Base-by-base conservation (phyloP, 2,797 vertebrate genomes). In the Coendou prehensilis region DNA sequence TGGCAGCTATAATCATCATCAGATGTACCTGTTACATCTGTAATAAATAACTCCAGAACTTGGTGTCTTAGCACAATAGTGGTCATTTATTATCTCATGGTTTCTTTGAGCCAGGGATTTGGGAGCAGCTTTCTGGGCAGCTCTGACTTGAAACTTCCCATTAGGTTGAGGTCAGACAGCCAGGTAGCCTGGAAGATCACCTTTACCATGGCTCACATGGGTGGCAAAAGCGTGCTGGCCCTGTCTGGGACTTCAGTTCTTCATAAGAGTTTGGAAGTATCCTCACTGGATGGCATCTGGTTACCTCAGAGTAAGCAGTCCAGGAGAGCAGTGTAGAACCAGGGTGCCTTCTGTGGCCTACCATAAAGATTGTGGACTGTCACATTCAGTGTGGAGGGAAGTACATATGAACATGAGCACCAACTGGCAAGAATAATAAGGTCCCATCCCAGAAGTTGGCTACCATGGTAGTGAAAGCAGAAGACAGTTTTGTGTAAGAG, bases 401-500 rank as follows among this genome's bases (percentile, higher is more conserved):
- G n/a, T 47, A 14, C n/a, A 6, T 23, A 73, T 52, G 14, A 41
- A 1, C 50, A 18, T 81, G 50, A n/a, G 9, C 78, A 52, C 75
- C 64, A 33, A 67, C 22, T 57, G 67, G 56, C 67, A 71, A 33
- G 85, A 91, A 50, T 71, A 61, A 41, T 3, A 37, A 54, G 10
- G 75, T n/a, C 6, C 59, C 18, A 2, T 47, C 71, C 50, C 80
- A 41, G 63, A 64, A 92, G 47, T 30, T 59, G 52, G 8, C 37
- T 63, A 45, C 20, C 37, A 22, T 17, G 28, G 17, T 10, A 94
- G 14, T 54, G 75, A 37, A 90, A 54, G 30, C 41, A 67, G 59
- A 61, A 54, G 56, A 78, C 13, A 45, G 30, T 95, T 87, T 86
- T 52, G 57, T 30, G 84, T 87, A 75, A 91, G 52, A 96, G 45